These are phyloP conservation scores for Drymodes brunneopygia DNA, from an alignment of 2,113 vertebrate species.

Conservation along the genomic window DNA sequence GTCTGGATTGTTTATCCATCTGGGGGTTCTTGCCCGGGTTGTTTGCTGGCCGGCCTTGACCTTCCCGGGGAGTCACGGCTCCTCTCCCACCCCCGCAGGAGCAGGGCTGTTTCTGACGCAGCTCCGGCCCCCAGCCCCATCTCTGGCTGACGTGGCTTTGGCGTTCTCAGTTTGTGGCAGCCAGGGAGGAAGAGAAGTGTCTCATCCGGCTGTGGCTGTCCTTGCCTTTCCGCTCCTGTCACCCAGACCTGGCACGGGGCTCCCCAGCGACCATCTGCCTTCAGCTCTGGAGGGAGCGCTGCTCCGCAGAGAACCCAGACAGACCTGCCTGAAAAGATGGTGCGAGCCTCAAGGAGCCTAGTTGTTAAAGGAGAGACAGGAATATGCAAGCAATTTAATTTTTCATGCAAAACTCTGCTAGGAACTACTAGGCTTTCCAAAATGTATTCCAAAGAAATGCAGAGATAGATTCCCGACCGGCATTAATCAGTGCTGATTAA, in stretches of 20 bases:
- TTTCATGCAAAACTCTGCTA: constrained; percentile 34
- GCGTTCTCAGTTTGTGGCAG: neutral
- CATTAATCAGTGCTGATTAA: constrained; percentile 70
- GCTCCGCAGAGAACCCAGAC: neutral
- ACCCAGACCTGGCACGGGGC: neutral
- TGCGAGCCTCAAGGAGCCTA: neutral
- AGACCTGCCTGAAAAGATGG: neutral
- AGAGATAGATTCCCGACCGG: constrained; percentile 56
- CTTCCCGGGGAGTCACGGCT: neutral
- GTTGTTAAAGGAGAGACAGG: neutral
- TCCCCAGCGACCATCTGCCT: neutral
- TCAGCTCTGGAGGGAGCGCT: neutral
- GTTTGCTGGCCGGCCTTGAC: constrained; percentile 33
- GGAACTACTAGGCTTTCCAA: constrained; percentile 51
- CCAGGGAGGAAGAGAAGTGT: neutral
- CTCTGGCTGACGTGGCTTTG: neutral
- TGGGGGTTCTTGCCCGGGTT: neutral
- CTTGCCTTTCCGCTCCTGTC: neutral
- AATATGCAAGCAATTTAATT: constrained; percentile 15
- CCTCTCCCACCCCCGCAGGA: neutral
- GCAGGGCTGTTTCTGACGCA: constrained; percentile 7
- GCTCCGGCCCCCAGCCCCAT: neutral
- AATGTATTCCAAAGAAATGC: constrained; percentile 63
- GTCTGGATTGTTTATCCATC: constrained; percentile 44
- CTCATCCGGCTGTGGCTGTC: neutral